These are phyloP conservation scores for Ennomos quercinarius DNA, from an alignment of 2,888 invertebrate species.

Conservation along the genomic window DNA sequence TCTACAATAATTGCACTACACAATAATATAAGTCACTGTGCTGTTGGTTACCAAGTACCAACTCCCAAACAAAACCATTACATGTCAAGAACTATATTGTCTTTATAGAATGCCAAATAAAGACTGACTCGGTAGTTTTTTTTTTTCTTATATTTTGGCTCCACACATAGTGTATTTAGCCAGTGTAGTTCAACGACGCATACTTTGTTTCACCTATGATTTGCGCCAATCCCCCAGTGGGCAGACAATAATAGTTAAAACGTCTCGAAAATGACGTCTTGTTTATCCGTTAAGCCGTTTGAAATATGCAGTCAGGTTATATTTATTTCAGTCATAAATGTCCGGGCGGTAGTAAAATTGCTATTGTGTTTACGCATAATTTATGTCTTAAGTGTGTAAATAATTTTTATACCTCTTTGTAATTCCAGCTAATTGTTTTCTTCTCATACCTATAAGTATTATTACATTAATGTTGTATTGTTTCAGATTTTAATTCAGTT, in stretches of 20 bases:
- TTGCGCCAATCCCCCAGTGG: too few relatives aligned
- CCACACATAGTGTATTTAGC: too few relatives aligned
- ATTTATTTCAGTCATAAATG: conserved; percentile 15
- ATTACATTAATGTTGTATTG: conserved; percentile 12
- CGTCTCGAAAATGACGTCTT: not conserved
- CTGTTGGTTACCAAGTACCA: too few relatives aligned
- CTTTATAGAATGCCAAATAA: too few relatives aligned
- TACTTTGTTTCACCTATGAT: too few relatives aligned
- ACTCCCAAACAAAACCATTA: too few relatives aligned
- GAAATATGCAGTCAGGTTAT: conserved; percentile 3
- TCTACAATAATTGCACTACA: too few relatives aligned
- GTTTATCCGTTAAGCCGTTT: conserved; percentile 1
- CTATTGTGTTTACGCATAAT: conserved; percentile 5
- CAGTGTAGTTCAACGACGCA: too few relatives aligned
- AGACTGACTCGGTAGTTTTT: too few relatives aligned
- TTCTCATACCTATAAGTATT: not conserved
- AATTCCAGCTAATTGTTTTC: conserved; percentile 4
- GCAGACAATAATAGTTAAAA: not conserved
- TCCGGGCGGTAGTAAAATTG: not conserved
- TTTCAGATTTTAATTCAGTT: conserved; percentile 17
- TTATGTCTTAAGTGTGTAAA: not conserved
- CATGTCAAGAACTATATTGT: too few relatives aligned
- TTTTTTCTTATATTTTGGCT: too few relatives aligned
- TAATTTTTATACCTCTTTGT: conserved; percentile 1
- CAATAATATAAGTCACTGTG: too few relatives aligned